Conservation (phyloP, 2,888 invertebrate genomes). For the Melipona beecheii region DNA sequence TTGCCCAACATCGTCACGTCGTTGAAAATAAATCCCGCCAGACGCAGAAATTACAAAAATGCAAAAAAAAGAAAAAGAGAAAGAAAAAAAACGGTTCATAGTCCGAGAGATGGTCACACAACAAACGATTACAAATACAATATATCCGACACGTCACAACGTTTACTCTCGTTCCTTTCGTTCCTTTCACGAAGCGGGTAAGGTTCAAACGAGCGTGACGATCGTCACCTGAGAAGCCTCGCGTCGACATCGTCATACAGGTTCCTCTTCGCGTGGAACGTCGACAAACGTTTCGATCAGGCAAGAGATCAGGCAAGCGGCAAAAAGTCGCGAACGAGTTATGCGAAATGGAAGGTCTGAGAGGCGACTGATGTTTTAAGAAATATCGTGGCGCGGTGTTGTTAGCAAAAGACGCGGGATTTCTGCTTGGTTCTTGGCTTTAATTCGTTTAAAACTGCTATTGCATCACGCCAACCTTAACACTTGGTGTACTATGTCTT, state of each 20-base stretch:
- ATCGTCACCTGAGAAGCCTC: conserved; percentile 32
- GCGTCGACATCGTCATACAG: conserved; percentile 4
- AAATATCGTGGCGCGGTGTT: conserved; percentile 39
- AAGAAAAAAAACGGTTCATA: not conserved
- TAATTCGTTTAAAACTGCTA: conserved; percentile 73
- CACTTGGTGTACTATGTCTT: conserved; percentile 57
- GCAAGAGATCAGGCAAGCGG: not conserved
- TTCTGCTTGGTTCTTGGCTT: conserved; percentile 45
- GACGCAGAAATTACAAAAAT: not conserved
- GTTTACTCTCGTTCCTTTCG: not conserved
- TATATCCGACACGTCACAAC: not conserved
- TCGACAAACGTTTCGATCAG: not conserved
- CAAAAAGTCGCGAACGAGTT: not conserved
- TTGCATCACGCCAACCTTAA: conserved; percentile 64
- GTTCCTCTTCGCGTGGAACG: no score
- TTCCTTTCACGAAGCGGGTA: not conserved
- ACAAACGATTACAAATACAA: not conserved
- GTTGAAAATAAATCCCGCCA: not conserved
- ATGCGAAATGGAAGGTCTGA: conserved; percentile 8
- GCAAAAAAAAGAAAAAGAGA: no score
- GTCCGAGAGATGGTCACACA: not conserved
- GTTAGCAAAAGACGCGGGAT: conserved; percentile 22
- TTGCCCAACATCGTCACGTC: not conserved
- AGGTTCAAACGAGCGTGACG: not conserved
- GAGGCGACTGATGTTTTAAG: conserved; percentile 41